Evolutionary conservation across 1,140 invertebrate species (phyloP), one percentile per base, ranked within the genome.

Genomic region (Mylabris phalerata): DNA sequence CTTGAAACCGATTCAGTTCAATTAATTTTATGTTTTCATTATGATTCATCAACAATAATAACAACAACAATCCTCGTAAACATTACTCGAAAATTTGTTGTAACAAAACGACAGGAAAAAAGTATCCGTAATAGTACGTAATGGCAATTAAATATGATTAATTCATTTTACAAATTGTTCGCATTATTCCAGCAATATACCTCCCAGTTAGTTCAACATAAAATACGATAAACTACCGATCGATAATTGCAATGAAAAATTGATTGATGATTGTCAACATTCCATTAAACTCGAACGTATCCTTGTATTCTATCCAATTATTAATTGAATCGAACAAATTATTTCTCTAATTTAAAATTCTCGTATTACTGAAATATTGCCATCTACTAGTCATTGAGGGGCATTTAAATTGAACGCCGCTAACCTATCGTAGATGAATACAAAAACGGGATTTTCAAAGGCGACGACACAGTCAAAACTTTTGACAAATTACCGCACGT

Each of bases 181-280:
- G 51, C 59, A 56, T 32, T 38, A 38, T 41, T 47, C 32, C 59
- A 62, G 59, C 59, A 59, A 32, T 32, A 32, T 62, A 62, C 61
- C 61, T 62, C 61, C 61, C 61, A 62, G 52, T 32, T 32, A 32
- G 32, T 32, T 32, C 32, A 32, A 3, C 32, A 32, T 32, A 32
- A 32, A 32, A 32, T 32, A 32, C 7, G 7, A 32, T 7, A 1
- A 32, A 32, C 7, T 32, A 32, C 59, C 52, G 50, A 50, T 59
- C 61, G 59, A 59, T 62, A 59, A 61, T 51, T 43, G 43, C 19
- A 49, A 60, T 57, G 57, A 56, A 61, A 61, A 61, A 61, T 49
- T 50, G 44, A 59, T 54, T 59, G 41, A 54, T 42, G 7, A 59
- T 59, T 59, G 57, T 52, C 57, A 48, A 59, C 57, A 59, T 59